Conservation (phyloP, 2,113 vertebrate genomes). For the Tetraodon nigroviridis region DNA sequence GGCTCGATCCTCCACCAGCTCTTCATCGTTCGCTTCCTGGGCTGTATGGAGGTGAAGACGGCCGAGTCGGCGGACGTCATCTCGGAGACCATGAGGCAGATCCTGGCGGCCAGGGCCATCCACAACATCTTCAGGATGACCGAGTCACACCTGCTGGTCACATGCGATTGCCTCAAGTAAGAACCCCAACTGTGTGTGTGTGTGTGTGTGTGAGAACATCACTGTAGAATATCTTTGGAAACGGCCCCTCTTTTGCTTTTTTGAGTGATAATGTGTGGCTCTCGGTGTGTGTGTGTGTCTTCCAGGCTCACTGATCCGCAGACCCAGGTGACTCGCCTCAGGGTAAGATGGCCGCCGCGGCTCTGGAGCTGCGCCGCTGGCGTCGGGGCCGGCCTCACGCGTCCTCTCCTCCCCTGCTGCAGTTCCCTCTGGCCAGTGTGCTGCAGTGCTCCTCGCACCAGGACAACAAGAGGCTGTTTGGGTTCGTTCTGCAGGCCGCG, state of each 20-base stretch:
- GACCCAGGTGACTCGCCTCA: conserved; percentile 94
- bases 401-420: conserved; percentile 1
- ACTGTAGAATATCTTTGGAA: not conserved
- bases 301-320: conserved; percentile 97
- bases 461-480: conserved; percentile 96
- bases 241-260: too few relatives aligned
- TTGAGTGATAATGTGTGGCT: too few relatives aligned
- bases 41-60: conserved; percentile 92
- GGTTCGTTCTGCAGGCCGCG: conserved; percentile 83
- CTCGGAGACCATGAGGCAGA: conserved; percentile 98
- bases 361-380: not conserved
- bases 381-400: not conserved
- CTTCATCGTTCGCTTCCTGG: conserved; percentile 95
- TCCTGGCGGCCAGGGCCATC: conserved; percentile 92
- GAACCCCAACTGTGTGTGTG: conserved; percentile 24
- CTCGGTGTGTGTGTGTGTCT: not conserved
- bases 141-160: conserved; percentile 95
- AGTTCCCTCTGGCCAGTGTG: conserved; percentile 90
- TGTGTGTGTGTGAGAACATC: not conserved
- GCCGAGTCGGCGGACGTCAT: conserved; percentile 86
- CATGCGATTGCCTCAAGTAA: conserved; percentile 94
- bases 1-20: conserved; percentile 98
- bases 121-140: conserved; percentile 99
- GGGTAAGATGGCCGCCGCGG: conserved; percentile 76
- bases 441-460: conserved; percentile 87